phyloP scores from a whole-genome alignment of 2,113 vertebrate species.

The Psilopsiagon aymara region DNA sequence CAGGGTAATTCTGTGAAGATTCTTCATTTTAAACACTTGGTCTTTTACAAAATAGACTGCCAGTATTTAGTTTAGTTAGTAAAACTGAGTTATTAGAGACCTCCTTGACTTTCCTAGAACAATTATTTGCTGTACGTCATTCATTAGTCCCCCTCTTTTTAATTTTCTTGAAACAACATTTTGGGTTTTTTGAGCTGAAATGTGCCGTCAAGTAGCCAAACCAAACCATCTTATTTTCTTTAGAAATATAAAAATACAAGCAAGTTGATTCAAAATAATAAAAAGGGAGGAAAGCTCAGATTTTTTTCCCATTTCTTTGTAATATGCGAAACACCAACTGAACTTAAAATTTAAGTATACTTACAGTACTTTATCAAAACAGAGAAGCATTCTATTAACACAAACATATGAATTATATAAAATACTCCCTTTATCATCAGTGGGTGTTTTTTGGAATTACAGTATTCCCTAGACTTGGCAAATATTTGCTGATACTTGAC shows the following conservation, averaged over 20 bases:
- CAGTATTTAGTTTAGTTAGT: constrained; percentile 29
- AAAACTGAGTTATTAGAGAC: constrained; percentile 54
- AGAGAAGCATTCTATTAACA: neutral
- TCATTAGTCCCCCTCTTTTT: constrained; percentile 13
- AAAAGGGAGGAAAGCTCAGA: neutral
- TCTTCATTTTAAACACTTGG: constrained; percentile 33
- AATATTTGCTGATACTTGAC: neutral
- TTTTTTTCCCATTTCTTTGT: neutral
- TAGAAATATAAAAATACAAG: neutral
- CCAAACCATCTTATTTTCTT: neutral
- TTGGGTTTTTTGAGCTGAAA: constrained; percentile 6
- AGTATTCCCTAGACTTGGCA: neutral
- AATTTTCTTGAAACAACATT: constrained; percentile 46
- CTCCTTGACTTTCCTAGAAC: constrained; percentile 24
- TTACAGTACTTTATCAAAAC: neutral
- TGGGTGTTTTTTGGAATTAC: neutral
- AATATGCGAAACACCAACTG: neutral
- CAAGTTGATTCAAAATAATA: neutral
- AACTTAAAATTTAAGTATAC: neutral
- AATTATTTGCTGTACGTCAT: constrained; percentile 28
- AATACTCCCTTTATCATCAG: neutral
- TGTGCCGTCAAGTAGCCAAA: neutral
- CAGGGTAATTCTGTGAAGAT: neutral
- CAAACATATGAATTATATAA: neutral
- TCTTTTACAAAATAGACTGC: constrained; percentile 41